Conservation (phyloP, 2,797 vertebrate species). For the Melanogrammus aeglefinus region DNA sequence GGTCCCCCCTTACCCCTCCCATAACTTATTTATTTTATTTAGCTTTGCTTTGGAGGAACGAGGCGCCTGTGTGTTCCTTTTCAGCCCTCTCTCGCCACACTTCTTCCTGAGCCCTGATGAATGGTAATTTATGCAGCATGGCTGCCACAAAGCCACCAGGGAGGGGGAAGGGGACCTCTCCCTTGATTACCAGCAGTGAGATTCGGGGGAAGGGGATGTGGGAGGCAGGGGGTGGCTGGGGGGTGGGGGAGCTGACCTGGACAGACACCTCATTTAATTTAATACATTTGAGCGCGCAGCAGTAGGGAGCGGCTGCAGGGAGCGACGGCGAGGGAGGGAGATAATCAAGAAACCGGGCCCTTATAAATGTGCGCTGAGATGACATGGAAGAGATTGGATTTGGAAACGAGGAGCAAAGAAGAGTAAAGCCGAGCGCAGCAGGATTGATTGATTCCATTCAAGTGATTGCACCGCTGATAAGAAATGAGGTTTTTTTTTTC, state of each 20-base stretch:
- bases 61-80: background rate
- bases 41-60: conserved; percentile 27
- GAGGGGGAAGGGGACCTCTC: conserved; percentile 67
- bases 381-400: conserved; percentile 92
- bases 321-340: conserved; percentile 77
- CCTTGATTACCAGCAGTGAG: conserved; percentile 76
- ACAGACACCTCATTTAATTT: conserved; percentile 94
- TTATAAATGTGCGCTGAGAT: conserved; percentile 86
- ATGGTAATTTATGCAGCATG: conserved; percentile 77
- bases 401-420: conserved; percentile 82
- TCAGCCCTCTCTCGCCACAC: conserved; percentile 35
- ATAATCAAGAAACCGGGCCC: conserved; percentile 84
- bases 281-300: conserved; percentile 82
- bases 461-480: conserved; percentile 76
- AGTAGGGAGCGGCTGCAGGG: conserved; percentile 76
- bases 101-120: conserved; percentile 62
- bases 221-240: conserved; percentile 51
- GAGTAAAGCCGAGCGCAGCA: conserved; percentile 83
- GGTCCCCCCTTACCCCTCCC: conserved; percentile 14
- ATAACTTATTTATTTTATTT: background rate
- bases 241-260: conserved; percentile 81
- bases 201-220: conserved; percentile 42
- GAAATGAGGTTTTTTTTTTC: conserved; percentile 62
- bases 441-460: conserved; percentile 88
- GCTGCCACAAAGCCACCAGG: conserved; percentile 64